Base-by-base conservation (phyloP, 2,888 invertebrate species). In the Acanthosoma haemorrhoidale region DNA sequence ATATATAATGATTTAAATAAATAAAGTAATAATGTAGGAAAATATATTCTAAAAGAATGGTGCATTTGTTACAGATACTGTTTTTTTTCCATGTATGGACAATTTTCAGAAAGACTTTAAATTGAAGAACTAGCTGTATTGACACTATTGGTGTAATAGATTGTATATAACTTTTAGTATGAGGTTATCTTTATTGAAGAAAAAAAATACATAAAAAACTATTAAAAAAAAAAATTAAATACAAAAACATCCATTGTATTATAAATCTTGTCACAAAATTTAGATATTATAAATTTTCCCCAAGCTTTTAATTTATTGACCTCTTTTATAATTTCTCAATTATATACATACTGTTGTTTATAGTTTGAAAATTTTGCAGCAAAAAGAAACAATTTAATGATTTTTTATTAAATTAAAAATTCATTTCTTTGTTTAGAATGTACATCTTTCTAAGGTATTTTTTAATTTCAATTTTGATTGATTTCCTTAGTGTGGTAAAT, bases 31-130 rank as follows among this genome's bases (percentile, higher is more conserved):
- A 58, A 67, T 51, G 72, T 73, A 73, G 72, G 69, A 73, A 71
- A 73, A 71, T 71, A 73, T 73, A 73, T 73, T 73, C 72, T 73
- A 73, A 73, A 73, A 73, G 70, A 38, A 63, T 71, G 71, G 69
- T 71, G 70, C 71, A 71, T 72, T 72, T 71, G 69, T 70, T 70
- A 72, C 68, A 58, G 69, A 59, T 58, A 41, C 25, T 67, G 25
- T 41, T 71, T 68, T 71, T 60, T 71, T 72, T 71, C 66, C 31
- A 64, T 64, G 64, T 64, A 64, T 41, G 64, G 41, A 64, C 41
- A 39, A 64, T 64, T 64, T 64, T 64, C 64, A 64, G 64, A 64
- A 64, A 64, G 64, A 64, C 64, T 64, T 41, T 64, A 64, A 64
- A 51, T 25, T 29, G 31, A 41, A 64, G 25, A 64, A 67, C 34